Evolutionary conservation across 2,888 invertebrate species (phyloP).

Genomic region (Apeira syringaria): DNA sequence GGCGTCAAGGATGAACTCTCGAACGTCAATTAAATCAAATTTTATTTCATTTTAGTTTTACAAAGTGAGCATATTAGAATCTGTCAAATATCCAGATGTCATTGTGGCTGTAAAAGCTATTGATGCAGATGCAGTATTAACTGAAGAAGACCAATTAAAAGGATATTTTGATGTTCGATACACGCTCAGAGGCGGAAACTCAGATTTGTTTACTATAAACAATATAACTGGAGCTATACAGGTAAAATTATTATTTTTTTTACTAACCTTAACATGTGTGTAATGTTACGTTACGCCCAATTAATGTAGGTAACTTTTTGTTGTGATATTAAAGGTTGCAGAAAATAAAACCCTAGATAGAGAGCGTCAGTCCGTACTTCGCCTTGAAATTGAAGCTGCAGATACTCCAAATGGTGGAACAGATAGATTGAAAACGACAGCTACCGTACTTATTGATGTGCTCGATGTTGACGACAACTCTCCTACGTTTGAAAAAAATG

Average conservation of each 20-base stretch:
- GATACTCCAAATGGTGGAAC: conserved; percentile 89
- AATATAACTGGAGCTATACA: conserved; percentile 86
- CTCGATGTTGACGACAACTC: conserved; percentile 92
- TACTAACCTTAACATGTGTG: too few species aligned
- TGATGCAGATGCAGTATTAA: conserved; percentile 87
- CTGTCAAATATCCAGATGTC: conserved; percentile 86
- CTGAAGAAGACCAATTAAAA: conserved; percentile 77
- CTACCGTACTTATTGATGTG: conserved; percentile 87
- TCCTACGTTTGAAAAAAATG: conserved; percentile 85
- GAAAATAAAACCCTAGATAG: conserved; percentile 88
- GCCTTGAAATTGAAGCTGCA: conserved; percentile 88
- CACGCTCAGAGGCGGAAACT: conserved; percentile 88
- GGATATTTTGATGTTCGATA: conserved; percentile 89
- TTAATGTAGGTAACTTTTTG: too few species aligned
- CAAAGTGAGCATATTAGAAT: conserved; percentile 88
- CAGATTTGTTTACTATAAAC: conserved; percentile 89
- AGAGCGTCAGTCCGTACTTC: conserved; percentile 87
- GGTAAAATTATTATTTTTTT: too few species aligned
- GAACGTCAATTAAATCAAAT: too few species aligned
- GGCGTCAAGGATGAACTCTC: too few species aligned
- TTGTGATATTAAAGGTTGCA: conserved; percentile 80
- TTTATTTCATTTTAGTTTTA: too few species aligned
- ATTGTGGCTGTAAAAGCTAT: conserved; percentile 87
- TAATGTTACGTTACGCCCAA: too few species aligned
- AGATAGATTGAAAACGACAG: conserved; percentile 86